These are phyloP conservation scores for Microctenopoma lineatum DNA, from an alignment of 2,797 vertebrate species.

Conservation along the genomic window DNA sequence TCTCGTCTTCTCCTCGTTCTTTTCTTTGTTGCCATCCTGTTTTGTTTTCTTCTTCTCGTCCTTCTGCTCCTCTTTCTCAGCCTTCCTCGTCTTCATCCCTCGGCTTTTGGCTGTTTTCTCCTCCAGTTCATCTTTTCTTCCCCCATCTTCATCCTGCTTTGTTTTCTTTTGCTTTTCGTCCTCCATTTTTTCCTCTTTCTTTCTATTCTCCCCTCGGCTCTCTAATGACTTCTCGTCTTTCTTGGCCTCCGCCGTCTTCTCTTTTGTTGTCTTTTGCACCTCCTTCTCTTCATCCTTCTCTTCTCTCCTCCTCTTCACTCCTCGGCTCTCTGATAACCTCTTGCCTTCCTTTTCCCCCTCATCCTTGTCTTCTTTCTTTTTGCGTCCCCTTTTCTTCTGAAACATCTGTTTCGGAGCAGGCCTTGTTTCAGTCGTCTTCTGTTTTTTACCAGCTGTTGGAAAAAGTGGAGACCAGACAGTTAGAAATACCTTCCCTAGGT, in stretches of 20 bases:
- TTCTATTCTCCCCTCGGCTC: neutral
- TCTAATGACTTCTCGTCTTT: neutral
- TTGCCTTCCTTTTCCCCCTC: conserved; percentile 15
- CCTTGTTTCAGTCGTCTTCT: neutral
- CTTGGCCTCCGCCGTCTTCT: neutral
- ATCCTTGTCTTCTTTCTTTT: neutral
- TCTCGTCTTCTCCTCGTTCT: neutral
- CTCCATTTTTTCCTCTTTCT: neutral
- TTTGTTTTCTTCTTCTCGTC: neutral
- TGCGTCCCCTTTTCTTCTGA: neutral
- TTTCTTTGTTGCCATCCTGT: neutral
- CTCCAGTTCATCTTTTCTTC: neutral
- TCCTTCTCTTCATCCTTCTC: neutral
- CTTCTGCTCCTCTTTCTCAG: neutral
- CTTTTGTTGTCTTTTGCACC: neutral
- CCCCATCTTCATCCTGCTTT: neutral
- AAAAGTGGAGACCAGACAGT: neutral
- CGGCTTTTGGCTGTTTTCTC: neutral
- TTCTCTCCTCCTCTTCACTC: conserved; percentile 5
- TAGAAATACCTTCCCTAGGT: neutral
- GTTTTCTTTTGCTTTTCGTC: neutral
- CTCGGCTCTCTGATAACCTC: neutral
- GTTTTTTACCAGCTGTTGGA: conserved; percentile 22
- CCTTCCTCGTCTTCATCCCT: conserved; percentile 19
- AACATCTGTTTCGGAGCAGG: neutral